These are phyloP conservation scores for Plutomurus gul DNA, from an alignment of 1,140 invertebrate genomes.

Conservation along the genomic window DNA sequence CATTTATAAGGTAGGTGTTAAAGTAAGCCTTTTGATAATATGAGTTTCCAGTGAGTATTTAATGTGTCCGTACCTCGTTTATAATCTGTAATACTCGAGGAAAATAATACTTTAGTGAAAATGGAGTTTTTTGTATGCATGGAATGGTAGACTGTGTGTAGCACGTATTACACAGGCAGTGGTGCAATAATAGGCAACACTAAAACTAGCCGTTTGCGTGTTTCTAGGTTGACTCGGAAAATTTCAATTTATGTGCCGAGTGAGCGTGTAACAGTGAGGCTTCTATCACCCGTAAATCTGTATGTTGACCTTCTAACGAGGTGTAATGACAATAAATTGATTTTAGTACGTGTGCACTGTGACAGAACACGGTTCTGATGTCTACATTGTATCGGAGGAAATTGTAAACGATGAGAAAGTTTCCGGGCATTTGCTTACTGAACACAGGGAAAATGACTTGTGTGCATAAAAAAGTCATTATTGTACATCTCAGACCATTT, in stretches of 20 bases:
- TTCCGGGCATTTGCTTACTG: neutral
- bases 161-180: neutral
- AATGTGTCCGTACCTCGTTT: constrained; percentile 8
- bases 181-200: neutral
- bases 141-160: neutral
- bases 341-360: constrained; percentile 13
- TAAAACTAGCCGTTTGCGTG: constrained; percentile 12
- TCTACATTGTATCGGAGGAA: no score
- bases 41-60: constrained; percentile 8
- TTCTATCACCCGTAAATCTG: constrained; percentile 9
- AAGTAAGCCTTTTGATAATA: constrained; percentile 4
- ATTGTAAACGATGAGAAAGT: no score
- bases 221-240: neutral
- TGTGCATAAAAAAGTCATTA: neutral
- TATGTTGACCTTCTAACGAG: constrained; percentile 14
- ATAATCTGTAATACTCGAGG: neutral
- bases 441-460: neutral
- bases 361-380: neutral
- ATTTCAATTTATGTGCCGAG: constrained; percentile 16
- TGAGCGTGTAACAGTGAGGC: neutral
- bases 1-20: neutral
- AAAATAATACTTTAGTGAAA: neutral
- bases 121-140: neutral
- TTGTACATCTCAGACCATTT: no score
- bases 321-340: constrained; percentile 30